A percentile compares a stretch with the other conserved stretches of the same genome.
phyloP scores from a whole-genome alignment of 2,888 invertebrate species.

The Lasioglossum leucozonium region DNA sequence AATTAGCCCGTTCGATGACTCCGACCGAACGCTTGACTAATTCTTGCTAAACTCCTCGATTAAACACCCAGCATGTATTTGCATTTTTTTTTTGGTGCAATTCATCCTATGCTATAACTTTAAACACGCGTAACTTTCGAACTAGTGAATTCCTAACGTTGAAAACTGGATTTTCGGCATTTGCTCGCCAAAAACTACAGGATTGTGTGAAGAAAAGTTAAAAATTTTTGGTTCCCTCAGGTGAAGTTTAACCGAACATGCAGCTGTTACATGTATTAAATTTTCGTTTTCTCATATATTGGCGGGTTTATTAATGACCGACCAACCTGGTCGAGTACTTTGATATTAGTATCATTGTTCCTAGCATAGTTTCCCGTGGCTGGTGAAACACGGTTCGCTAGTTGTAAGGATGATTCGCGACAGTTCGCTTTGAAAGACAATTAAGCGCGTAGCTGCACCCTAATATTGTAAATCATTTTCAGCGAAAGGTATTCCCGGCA shows the following conservation, averaged over 20 bases:
- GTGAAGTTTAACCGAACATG: too few species aligned
- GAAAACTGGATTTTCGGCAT: too few species aligned
- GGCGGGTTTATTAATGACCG: neutral
- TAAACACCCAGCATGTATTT: too few species aligned
- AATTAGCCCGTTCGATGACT: conserved; percentile 63
- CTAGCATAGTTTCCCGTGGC: neutral
- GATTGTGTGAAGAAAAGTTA: too few species aligned
- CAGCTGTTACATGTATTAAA: neutral
- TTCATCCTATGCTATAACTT: too few species aligned
- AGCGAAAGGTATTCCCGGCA: neutral
- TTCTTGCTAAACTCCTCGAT: conserved; percentile 41
- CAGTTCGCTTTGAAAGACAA: conserved; percentile 30
- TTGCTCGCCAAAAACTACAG: too few species aligned
- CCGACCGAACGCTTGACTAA: conserved; percentile 45
- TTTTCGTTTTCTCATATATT: neutral
- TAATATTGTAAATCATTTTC: conserved; percentile 25
- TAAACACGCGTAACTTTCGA: too few species aligned
- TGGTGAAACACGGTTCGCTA: neutral
- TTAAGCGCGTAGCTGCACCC: conserved; percentile 10
- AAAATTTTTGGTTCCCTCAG: too few species aligned
- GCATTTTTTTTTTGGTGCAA: too few species aligned
- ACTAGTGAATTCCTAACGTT: too few species aligned
- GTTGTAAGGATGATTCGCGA: neutral
- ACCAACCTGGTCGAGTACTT: neutral
- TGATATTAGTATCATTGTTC: neutral